Conservation (phyloP, 2,113 vertebrate species). For the Rhadina sibilatrix region DNA sequence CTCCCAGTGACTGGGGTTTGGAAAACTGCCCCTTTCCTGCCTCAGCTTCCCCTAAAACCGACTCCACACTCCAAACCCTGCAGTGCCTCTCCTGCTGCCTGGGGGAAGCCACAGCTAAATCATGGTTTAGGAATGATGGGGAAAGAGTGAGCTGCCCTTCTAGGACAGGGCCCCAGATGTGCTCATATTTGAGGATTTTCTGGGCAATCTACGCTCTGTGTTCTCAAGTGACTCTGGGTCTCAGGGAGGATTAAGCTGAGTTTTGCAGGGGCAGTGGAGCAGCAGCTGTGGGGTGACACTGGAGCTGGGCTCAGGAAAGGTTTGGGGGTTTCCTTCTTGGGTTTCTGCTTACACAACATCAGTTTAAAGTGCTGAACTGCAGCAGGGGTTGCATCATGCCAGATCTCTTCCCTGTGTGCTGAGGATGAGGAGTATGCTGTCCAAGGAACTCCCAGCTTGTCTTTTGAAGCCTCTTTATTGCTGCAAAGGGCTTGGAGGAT, state of each 20-base stretch:
- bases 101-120: neutral
- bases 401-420: neutral
- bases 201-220: rapidly evolving
- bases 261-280: neutral
- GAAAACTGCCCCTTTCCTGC: neutral
- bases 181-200: neutral
- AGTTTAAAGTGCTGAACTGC: neutral
- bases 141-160: rapidly evolving
- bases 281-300: too few species aligned
- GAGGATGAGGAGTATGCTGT: neutral
- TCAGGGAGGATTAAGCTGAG: neutral
- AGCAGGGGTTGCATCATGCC: rapidly evolving
- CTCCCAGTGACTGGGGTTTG: rapidly evolving
- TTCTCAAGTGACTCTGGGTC: neutral
- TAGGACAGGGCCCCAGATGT: rapidly evolving
- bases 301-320: neutral
- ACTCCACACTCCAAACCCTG: rapidly evolving
- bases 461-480: neutral
- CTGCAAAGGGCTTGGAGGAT: neutral
- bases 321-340: neutral
- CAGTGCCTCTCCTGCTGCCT: neutral
- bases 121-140: neutral
- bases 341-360: neutral
- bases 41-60: rapidly evolving
- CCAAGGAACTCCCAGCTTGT: neutral